These are phyloP conservation scores for Tragelaphus eurycerus DNA, from an alignment of 2,797 vertebrate species.

Conservation along the genomic window DNA sequence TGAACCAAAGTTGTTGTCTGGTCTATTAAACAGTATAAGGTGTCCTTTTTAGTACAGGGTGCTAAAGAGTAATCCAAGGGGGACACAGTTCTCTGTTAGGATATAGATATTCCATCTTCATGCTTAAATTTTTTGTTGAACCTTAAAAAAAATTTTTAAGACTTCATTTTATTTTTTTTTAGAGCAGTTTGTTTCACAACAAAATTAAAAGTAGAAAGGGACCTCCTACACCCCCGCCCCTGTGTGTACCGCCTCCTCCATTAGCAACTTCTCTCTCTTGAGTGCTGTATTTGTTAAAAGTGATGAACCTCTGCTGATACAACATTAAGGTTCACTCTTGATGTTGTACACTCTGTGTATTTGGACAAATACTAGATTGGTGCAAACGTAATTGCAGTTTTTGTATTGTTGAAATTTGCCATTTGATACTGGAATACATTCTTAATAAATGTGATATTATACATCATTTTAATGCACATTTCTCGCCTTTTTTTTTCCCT, in stretches of 20 bases:
- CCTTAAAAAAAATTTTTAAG: background rate
- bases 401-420: background rate
- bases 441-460: background rate
- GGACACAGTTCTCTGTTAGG: background rate
- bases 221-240: background rate
- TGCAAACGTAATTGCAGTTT: background rate
- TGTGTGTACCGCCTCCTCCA: background rate
- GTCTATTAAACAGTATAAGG: background rate
- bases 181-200: background rate
- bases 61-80: background rate
- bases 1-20: background rate
- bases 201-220: background rate
- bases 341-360: background rate
- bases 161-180: background rate
- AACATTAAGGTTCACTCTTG: background rate
- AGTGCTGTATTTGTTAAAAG: background rate
- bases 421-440: background rate
- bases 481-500: background rate
- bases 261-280: background rate
- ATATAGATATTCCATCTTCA: background rate
- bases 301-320: background rate
- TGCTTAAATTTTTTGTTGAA: background rate
- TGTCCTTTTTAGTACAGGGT: background rate
- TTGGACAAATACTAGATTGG: background rate
- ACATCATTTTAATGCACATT: background rate